Percentiles rank a stretch among this genome's conserved stretches.
phyloP scores from a whole-genome alignment of 2,797 vertebrate species.

The Mormyrops attenuatus region DNA sequence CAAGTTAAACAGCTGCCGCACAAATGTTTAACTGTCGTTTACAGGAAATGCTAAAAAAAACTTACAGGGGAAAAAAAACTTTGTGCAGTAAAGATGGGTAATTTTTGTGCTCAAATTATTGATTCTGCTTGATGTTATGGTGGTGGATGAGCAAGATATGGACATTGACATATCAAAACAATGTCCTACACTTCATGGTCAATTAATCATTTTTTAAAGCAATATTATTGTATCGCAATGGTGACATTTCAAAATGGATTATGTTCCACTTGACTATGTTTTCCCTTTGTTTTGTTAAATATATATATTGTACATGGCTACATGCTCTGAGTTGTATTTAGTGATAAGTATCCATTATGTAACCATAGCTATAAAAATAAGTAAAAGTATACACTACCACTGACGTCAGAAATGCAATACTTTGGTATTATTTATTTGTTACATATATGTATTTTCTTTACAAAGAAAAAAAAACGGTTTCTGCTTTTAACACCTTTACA shows the following conservation, averaged over 20 bases:
- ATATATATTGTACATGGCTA: neutral
- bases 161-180: neutral
- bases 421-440: neutral
- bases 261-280: neutral
- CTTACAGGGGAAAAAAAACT: neutral
- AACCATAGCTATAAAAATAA: neutral
- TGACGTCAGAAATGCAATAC: neutral
- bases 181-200: neutral
- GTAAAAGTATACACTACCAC: neutral
- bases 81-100: neutral
- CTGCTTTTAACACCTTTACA: neutral
- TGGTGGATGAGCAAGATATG: neutral
- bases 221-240: neutral
- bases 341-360: neutral
- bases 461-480: neutral
- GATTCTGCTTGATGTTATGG: neutral
- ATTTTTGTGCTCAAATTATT: neutral
- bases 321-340: neutral
- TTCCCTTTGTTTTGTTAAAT: neutral
- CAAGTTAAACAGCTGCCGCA: neutral
- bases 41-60: neutral
- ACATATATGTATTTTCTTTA: neutral
- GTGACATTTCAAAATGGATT: neutral
- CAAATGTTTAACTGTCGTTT: neutral
- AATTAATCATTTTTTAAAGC: neutral